Percentiles rank a stretch among this genome's conserved stretches.
phyloP scores from a whole-genome alignment of 2,888 invertebrate genomes.

The Neria commutata region DNA sequence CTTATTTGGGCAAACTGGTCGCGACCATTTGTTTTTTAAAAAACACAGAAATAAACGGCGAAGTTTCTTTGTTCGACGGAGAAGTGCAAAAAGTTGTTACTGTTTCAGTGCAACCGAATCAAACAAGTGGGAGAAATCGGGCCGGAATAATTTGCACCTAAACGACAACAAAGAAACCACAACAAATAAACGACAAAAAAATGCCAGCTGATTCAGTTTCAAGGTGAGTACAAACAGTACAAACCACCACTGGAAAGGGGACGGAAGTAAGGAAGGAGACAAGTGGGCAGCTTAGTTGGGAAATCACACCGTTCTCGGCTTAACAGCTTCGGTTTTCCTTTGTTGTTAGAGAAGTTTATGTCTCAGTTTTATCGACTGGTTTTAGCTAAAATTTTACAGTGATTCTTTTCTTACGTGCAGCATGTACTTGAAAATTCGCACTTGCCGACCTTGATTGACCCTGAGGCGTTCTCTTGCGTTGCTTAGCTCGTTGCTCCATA shows the following conservation, averaged over 20 bases:
- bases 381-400: too few species aligned
- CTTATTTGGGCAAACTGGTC: slow-evolving; percentile 12
- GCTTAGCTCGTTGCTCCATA: not conserved
- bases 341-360: too few species aligned
- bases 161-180: slow-evolving; percentile 10
- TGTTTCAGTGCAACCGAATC: too few species aligned
- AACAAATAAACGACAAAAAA: slow-evolving; percentile 19
- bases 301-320: too few species aligned
- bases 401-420: too few species aligned
- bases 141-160: not conserved
- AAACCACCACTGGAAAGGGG: too few species aligned
- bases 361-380: too few species aligned
- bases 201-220: slow-evolving; percentile 40
- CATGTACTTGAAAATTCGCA: too few species aligned
- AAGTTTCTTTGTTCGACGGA: slow-evolving; percentile 11
- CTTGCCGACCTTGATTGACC: too few species aligned
- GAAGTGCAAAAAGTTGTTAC: slow-evolving; percentile 7
- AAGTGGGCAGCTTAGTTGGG: too few species aligned
- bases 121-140: too few species aligned
- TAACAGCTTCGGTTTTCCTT: too few species aligned
- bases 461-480: slow-evolving; percentile 3
- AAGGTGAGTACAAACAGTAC: slow-evolving; percentile 31
- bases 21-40: not conserved
- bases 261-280: not conserved
- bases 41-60: not conserved